Evolutionary conservation across 37 sponge, comb jelly and placozoan genomes (phyloP).

Genomic region (Mnemiopsis leidyi): DNA sequence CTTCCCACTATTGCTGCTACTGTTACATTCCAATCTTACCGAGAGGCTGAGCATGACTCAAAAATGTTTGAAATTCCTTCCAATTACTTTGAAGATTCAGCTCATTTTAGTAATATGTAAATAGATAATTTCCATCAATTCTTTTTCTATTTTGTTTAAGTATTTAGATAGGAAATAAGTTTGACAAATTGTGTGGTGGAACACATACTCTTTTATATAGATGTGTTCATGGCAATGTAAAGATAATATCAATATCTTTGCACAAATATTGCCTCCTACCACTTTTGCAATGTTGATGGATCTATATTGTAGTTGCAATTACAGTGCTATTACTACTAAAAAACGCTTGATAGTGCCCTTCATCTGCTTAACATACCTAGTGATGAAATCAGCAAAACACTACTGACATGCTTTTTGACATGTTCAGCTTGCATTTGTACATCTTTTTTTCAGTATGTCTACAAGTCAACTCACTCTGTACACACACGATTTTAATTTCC

Average conservation of each 20-base stretch:
- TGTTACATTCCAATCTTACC: conserved; percentile 76
- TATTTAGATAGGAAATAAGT: neutral
- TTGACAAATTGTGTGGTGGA: neutral
- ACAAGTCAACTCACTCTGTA: too few relatives aligned
- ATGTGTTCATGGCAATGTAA: neutral
- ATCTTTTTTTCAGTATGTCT: too few relatives aligned
- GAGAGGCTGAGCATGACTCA: conserved; percentile 17
- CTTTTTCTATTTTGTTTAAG: neutral
- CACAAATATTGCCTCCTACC: too few relatives aligned
- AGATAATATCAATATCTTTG: too few relatives aligned
- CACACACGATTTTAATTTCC: neutral
- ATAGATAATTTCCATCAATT: neutral
- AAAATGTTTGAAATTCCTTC: conserved; percentile 75
- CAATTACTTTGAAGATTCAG: conserved; percentile 68
- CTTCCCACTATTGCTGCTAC: conserved; percentile 90
- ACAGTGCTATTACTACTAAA: too few relatives aligned
- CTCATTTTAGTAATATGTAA: conserved; percentile 60
- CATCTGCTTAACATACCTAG: too few relatives aligned
- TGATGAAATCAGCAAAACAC: too few relatives aligned
- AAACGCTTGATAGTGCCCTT: too few relatives aligned
- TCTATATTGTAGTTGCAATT: too few relatives aligned
- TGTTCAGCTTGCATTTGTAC: neutral
- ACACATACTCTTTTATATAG: too few relatives aligned
- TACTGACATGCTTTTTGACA: neutral
- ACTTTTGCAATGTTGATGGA: too few relatives aligned